Conservation (phyloP, 2,797 vertebrate genomes). For the Odontamblyopus lacepedii region DNA sequence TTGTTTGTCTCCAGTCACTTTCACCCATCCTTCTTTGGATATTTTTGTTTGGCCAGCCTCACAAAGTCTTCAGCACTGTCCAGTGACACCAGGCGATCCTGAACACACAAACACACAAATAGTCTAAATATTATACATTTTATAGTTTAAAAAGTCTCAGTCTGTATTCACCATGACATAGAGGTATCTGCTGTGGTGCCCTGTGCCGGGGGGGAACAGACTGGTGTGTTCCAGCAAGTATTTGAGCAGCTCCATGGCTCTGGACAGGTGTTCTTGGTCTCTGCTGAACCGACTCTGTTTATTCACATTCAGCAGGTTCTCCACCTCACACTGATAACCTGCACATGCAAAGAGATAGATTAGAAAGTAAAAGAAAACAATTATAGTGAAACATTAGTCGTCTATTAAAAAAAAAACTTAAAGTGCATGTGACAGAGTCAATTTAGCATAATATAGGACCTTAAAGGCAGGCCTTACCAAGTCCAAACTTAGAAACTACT, state of each 20-base stretch:
- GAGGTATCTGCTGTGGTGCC: slow-evolving; percentile 84
- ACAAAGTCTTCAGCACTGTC: slow-evolving; percentile 90
- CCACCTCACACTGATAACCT: slow-evolving; percentile 92
- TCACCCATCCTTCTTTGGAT: slow-evolving; percentile 72
- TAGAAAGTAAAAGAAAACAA: no score
- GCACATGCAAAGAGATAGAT: not conserved
- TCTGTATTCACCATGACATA: slow-evolving; percentile 83
- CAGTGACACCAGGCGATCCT: slow-evolving; percentile 89
- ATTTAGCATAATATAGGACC: no score
- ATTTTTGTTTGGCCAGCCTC: slow-evolving; percentile 78
- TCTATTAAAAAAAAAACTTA: no score
- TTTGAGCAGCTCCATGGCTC: slow-evolving; percentile 80
- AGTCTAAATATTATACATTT: not conserved
- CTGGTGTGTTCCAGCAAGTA: slow-evolving; percentile 85
- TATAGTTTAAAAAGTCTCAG: no score
- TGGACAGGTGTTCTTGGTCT: slow-evolving; percentile 81
- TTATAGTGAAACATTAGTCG: no score
- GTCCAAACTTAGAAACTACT: not conserved
- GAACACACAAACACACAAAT: slow-evolving; percentile 11
- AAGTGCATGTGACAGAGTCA: no score
- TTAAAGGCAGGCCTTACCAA: no score
- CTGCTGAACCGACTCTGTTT: slow-evolving; percentile 78
- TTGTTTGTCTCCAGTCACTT: not conserved
- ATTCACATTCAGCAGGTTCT: slow-evolving; percentile 85
- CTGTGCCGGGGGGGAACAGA: slow-evolving; percentile 83